phyloP scores from a whole-genome alignment of 2,888 invertebrate species.

The Eutolmus rufibarbis region DNA sequence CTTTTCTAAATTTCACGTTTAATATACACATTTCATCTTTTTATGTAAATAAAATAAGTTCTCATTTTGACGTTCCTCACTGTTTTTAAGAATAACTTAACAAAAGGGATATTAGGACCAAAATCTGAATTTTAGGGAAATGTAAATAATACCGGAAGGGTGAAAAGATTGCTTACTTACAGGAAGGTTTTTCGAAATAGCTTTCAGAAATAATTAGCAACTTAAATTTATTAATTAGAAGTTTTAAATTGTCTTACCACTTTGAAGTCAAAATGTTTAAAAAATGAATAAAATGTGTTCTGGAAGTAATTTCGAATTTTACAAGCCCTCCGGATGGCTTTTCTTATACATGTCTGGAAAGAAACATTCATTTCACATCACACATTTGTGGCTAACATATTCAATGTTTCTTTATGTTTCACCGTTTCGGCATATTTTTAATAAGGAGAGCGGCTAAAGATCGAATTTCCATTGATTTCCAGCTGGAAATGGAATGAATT shows the following conservation, averaged over 20 bases:
- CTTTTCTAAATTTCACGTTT: neutral
- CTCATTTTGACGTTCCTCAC: neutral
- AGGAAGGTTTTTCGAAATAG: neutral
- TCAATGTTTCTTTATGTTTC: slow-evolving; percentile 22
- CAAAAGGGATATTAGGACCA: neutral
- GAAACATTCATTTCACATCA: slow-evolving; percentile 28
- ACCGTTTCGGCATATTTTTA: neutral
- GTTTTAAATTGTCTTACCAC: neutral
- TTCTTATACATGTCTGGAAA: slow-evolving; percentile 10
- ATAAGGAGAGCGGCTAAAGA: neutral
- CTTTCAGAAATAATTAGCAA: neutral
- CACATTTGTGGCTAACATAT: slow-evolving; percentile 36
- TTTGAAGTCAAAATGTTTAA: neutral
- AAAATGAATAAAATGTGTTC: neutral
- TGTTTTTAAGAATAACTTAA: neutral
- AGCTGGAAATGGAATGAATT: slow-evolving; percentile 66
- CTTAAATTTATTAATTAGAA: neutral
- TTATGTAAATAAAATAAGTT: slow-evolving; percentile 1
- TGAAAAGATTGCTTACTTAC: neutral
- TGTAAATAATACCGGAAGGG: neutral
- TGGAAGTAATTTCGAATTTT: neutral
- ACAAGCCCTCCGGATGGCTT: neutral
- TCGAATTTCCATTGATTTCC: neutral
- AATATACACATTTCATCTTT: neutral
- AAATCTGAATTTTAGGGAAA: neutral